Evolutionary conservation across 2,888 invertebrate genomes (phyloP).

Genomic region (Himalopsyche tibetana): DNA sequence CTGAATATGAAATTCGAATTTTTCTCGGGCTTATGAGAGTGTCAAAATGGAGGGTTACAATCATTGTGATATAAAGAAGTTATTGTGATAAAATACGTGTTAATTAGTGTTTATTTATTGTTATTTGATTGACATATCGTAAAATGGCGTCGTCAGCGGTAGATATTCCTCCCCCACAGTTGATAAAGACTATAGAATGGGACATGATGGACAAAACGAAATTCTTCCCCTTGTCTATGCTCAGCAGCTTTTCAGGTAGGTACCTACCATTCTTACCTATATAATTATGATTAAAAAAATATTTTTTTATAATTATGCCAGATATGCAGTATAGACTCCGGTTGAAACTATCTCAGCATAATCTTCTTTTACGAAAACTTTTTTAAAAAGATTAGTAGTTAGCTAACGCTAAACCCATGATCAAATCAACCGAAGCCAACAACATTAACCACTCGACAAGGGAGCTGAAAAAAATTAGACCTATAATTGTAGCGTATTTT

Average conservation of each 20-base stretch:
- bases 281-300: not conserved
- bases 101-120: not conserved
- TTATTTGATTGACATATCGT: not conserved
- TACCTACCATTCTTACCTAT: slow-evolving; percentile 70
- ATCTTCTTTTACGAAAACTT: no score
- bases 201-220: slow-evolving; percentile 98
- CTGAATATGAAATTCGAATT: slow-evolving; percentile 45
- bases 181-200: slow-evolving; percentile 94
- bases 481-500: no score
- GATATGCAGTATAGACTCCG: no score
- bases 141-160: slow-evolving; percentile 68
- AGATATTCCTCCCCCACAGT: slow-evolving; percentile 78
- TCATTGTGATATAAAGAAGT: slow-evolving; percentile 34
- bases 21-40: not conserved
- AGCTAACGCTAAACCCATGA: no score
- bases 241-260: slow-evolving; percentile 90
- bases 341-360: no score
- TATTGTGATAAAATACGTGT: slow-evolving; percentile 16
- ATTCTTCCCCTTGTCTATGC: slow-evolving; percentile 94
- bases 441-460: no score
- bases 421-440: no score
- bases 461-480: no score
- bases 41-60: not conserved
- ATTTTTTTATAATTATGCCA: no score
- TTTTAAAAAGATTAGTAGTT: no score